Evolutionary conservation across 2,113 vertebrate species (phyloP), one percentile per base, ranked within the genome.

Genomic region (Seriola dumerili): DNA sequence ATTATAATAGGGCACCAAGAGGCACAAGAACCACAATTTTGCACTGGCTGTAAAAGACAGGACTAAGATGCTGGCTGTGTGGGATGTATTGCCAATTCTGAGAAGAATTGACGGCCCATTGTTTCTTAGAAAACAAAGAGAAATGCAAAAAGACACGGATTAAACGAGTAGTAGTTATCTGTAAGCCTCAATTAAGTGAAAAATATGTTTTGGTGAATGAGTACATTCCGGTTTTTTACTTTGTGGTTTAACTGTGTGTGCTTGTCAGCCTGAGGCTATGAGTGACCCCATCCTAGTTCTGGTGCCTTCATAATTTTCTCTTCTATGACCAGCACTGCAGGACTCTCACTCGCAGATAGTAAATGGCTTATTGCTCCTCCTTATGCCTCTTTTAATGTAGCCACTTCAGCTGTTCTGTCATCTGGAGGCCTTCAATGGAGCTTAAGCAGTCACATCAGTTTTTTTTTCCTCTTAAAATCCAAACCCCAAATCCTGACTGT

Each of bases 181-280:
- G 2, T 23, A 34, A 64, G 14, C 36, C n/a, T 38, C 13, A 52
- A 34, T 69, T 62, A 73, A 63, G 25, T 62, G 21, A 23, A 66
- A 69, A 54, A 65, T 58, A 32, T 42, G 29, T 72, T 80, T 66
- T 76, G 5, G 42, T 57, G n/a, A 80, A 73, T 69, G 17, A 69
- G 21, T 69, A 25, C 64, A 59, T 54, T 71, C 23, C 67, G 2
- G 1, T 11, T 62, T 72, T 38, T 1, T 46, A 44, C 42, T 46
- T 58, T 34, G 32, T 54, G 21, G 21, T 54, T 8, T 9, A 54
- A 10, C 8, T 23, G 54, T 57, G n/a, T 9, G 1, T 57, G 5
- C 21, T 4, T 62, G 14, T 65, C 11, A 48, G 71, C 62, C 46
- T 2, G 9, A 62, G 63, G 83, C 83, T 81, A 21, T 23, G 21